These are phyloP conservation scores for Drosophila limbata DNA, from an alignment of 2,888 invertebrate genomes.

Conservation along the genomic window DNA sequence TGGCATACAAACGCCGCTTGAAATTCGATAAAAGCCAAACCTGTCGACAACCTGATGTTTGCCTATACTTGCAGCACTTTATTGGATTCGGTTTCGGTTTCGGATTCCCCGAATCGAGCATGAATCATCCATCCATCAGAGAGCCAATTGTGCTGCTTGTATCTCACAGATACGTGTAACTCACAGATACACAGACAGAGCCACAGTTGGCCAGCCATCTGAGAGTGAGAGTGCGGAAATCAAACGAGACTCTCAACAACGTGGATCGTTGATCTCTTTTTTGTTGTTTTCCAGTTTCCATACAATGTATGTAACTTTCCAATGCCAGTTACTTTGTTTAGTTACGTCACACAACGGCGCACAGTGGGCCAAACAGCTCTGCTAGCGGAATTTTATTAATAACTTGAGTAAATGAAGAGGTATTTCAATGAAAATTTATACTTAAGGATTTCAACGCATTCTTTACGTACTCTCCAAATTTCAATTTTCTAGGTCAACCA, in stretches of 20 bases:
- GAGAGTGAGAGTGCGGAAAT: conserved; percentile 41
- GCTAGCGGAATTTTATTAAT: too few relatives aligned
- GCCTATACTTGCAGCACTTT: conserved; percentile 59
- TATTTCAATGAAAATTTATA: too few relatives aligned
- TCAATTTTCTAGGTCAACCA: too few relatives aligned
- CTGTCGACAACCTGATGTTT: conserved; percentile 44
- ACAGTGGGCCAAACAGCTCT: too few relatives aligned
- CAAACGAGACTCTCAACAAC: conserved; percentile 19
- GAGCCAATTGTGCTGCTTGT: conserved; percentile 38
- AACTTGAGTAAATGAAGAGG: too few relatives aligned
- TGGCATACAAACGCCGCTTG: conserved; percentile 14
- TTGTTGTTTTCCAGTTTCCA: conserved; percentile 30
- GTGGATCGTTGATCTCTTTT: conserved; percentile 23
- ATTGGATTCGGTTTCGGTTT: conserved; percentile 73
- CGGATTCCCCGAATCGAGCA: conserved; percentile 81
- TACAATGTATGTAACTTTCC: conserved; percentile 41
- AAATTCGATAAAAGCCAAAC: conserved; percentile 40
- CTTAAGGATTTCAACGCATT: too few relatives aligned
- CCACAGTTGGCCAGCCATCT: conserved; percentile 2
- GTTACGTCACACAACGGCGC: conserved; percentile 56
- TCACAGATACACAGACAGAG: conserved; percentile 13
- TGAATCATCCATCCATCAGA: conserved; percentile 80
- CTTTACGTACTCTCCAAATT: too few relatives aligned
- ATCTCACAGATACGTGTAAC: conserved; percentile 30
- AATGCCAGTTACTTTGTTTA: conserved; percentile 42